Evolutionary conservation across 2,797 vertebrate genomes (phyloP).

Genomic region (Pangasius larnaudii): DNA sequence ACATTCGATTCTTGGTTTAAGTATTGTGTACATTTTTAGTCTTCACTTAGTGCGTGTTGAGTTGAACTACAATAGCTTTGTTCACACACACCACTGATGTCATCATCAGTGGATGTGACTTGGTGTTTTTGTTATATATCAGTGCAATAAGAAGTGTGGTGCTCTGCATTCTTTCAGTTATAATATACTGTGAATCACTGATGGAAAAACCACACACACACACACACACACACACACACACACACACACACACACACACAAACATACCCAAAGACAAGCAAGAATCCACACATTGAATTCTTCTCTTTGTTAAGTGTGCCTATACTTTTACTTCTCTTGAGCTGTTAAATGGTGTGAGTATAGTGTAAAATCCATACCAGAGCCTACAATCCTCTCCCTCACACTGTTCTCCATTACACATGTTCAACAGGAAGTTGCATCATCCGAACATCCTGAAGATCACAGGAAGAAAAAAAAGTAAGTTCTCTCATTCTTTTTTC

Average conservation of each 20-base stretch:
- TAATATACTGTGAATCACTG: not conserved
- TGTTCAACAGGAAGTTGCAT: not conserved
- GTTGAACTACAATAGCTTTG: not conserved
- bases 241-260: not conserved
- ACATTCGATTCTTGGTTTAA: not conserved
- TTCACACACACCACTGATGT: not conserved
- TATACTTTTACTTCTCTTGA: not conserved
- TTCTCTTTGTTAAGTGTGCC: not conserved
- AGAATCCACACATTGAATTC: not conserved
- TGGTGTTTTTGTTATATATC: constrained; percentile 1
- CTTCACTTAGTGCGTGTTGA: not conserved
- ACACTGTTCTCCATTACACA: not conserved
- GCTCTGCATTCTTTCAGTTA: not conserved
- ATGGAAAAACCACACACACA: not conserved
- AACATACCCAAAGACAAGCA: not conserved
- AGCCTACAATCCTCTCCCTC: not conserved
- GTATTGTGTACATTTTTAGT: not conserved
- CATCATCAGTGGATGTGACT: not conserved
- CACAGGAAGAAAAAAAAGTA: not conserved
- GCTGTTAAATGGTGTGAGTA: not conserved
- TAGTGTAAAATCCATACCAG: not conserved
- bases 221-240: not conserved
- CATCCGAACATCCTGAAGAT: not conserved
- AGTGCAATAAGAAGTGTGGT: constrained; percentile 1
- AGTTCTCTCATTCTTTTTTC: not conserved